Evolutionary conservation across 1,140 invertebrate species (phyloP).

Genomic region (Drosophila hydei): DNA sequence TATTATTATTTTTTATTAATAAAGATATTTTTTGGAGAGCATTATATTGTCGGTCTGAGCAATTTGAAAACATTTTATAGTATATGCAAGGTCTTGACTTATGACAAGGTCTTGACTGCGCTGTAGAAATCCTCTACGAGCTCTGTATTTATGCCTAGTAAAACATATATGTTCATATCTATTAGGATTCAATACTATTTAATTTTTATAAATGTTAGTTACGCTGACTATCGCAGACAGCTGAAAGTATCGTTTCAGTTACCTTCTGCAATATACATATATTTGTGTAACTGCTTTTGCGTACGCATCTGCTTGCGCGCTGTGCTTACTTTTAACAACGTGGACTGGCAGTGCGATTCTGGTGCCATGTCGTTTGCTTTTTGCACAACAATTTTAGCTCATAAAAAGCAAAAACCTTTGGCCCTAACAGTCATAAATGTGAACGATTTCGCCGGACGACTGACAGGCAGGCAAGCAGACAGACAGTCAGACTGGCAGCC

Average conservation of each 20-base stretch:
- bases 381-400: constrained; percentile 45
- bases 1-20: too few relatives aligned
- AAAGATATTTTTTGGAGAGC: too few relatives aligned
- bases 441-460: constrained; percentile 50
- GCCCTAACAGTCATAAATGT: constrained; percentile 67
- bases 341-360: constrained; percentile 33
- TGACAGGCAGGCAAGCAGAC: constrained; percentile 8
- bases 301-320: constrained; percentile 17
- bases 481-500: constrained; percentile 19
- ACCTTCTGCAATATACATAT: background rate
- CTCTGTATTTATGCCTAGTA: background rate
- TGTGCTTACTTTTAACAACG: constrained; percentile 48
- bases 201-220: too few relatives aligned
- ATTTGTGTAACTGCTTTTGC: constrained; percentile 9
- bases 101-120: too few relatives aligned
- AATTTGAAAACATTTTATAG: too few relatives aligned
- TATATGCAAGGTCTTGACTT: too few relatives aligned
- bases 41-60: too few relatives aligned
- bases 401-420: constrained; percentile 67
- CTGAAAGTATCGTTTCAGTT: constrained; percentile 1
- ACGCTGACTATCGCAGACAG: background rate
- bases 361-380: constrained; percentile 42
- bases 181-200: background rate
- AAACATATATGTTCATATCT: background rate
- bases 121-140: background rate